A percentile compares a stretch with the other conserved stretches of the same genome.
These are phyloP conservation scores for Notolabrus celidotus DNA, from an alignment of 2,797 vertebrate genomes.

Conservation along the genomic window DNA sequence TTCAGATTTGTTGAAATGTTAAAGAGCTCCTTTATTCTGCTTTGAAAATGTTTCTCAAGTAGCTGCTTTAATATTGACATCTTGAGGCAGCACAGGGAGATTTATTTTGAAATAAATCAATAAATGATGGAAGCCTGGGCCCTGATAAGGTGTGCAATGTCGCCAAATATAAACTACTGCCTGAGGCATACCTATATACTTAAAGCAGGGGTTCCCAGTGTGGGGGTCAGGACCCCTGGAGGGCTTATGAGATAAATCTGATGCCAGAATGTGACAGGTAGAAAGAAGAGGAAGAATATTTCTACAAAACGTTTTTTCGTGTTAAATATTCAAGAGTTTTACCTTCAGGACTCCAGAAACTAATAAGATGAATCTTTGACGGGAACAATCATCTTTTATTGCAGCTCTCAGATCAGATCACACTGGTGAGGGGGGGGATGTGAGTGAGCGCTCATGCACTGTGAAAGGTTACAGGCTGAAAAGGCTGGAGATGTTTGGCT, in stretches of 20 bases:
- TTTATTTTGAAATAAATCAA: constrained; percentile 50
- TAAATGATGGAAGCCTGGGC: constrained; percentile 26
- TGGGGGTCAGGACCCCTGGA: constrained; percentile 3
- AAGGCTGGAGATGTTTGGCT: not conserved
- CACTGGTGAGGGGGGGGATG: not conserved
- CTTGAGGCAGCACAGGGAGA: constrained; percentile 37
- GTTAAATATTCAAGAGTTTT: not conserved
- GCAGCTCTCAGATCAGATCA: not conserved
- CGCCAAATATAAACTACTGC: constrained; percentile 48
- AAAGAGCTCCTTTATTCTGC: constrained; percentile 22
- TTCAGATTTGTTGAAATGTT: constrained; percentile 6
- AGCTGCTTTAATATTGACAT: constrained; percentile 35
- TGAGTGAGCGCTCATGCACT: not conserved
- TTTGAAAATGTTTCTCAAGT: constrained; percentile 31
- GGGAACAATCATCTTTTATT: constrained; percentile 4
- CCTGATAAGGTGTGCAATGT: constrained; percentile 34
- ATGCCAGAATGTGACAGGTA: not conserved
- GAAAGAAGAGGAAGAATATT: not conserved
- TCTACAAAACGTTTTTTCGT: not conserved
- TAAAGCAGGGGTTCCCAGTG: constrained; percentile 8
- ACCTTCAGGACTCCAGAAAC: not conserved
- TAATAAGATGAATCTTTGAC: not conserved
- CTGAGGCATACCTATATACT: constrained; percentile 20
- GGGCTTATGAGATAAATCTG: constrained; percentile 16
- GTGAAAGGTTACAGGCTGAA: not conserved